Conservation (phyloP, 2,888 invertebrate species). For the Tetramorium bicarinatum region DNA sequence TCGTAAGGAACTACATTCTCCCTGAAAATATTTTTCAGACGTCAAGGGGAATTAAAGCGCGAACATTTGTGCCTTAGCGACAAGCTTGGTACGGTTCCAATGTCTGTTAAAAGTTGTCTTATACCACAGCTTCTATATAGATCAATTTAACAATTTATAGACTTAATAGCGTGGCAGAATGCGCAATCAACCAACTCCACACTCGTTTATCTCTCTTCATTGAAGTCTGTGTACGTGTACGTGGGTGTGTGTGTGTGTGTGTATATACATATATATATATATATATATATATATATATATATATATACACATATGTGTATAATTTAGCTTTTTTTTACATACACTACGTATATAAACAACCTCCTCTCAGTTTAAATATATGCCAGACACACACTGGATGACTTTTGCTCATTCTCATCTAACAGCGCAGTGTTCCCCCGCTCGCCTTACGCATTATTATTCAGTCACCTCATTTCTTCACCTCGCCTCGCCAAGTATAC, state of each 20-base stretch:
- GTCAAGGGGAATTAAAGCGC: neutral
- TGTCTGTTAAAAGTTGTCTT: conserved; percentile 84
- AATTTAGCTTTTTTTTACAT: conserved; percentile 35
- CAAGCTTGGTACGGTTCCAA: conserved; percentile 79
- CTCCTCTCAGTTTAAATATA: conserved; percentile 59
- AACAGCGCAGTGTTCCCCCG: conserved; percentile 67
- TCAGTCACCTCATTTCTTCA: conserved; percentile 54
- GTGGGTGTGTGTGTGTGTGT: neutral
- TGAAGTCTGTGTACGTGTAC: neutral
- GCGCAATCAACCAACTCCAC: conserved; percentile 71
- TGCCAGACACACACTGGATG: conserved; percentile 76
- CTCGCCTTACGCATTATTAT: conserved; percentile 62
- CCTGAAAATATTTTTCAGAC: conserved; percentile 25
- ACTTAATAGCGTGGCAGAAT: conserved; percentile 62
- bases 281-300: too few relatives aligned
- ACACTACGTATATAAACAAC: conserved; percentile 50
- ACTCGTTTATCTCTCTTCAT: conserved; percentile 26
- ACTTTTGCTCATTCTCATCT: conserved; percentile 75
- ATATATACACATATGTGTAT: neutral
- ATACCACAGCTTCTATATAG: conserved; percentile 84
- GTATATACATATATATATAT: too few relatives aligned
- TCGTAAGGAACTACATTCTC: conserved; percentile 37
- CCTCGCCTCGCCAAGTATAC: conserved; percentile 39
- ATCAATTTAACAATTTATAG: conserved; percentile 77
- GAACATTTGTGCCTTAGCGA: conserved; percentile 53